Evolutionary conservation across 2,888 invertebrate genomes (phyloP).

Genomic region (Nudaria mundana): DNA sequence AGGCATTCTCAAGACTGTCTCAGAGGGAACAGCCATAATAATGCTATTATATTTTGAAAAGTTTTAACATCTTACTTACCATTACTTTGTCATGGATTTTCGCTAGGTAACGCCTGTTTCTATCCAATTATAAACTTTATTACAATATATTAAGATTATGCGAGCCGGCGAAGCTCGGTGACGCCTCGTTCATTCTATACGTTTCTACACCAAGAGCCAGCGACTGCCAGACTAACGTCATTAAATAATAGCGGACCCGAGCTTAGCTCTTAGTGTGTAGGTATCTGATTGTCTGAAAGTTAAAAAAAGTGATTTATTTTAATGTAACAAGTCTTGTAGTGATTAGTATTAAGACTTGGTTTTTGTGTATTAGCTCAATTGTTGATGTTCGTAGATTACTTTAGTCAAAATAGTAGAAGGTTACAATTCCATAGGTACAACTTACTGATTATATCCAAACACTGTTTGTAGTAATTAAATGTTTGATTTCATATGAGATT

Average conservation of each 20-base stretch:
- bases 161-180: too few relatives aligned
- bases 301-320: slow-evolving; percentile 55
- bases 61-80: too few relatives aligned
- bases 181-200: too few relatives aligned
- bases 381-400: slow-evolving; percentile 14
- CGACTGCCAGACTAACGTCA: too few relatives aligned
- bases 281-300: slow-evolving; percentile 50
- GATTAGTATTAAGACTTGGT: slow-evolving; percentile 39
- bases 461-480: slow-evolving; percentile 30
- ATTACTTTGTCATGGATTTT: too few relatives aligned
- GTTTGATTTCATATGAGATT: slow-evolving; percentile 36
- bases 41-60: too few relatives aligned
- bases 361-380: slow-evolving; percentile 25
- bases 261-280: slow-evolving; percentile 17
- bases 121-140: too few relatives aligned
- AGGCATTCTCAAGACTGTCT: too few relatives aligned
- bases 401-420: slow-evolving; percentile 13
- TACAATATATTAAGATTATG: too few relatives aligned
- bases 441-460: slow-evolving; percentile 19
- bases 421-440: slow-evolving; percentile 36
- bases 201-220: too few relatives aligned
- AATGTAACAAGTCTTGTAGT: slow-evolving; percentile 36
- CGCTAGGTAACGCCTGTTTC: too few relatives aligned
- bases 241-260: slow-evolving; percentile 7
- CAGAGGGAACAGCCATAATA: too few relatives aligned